Percentiles rank a stretch among this genome's conserved stretches.
phyloP scores from a whole-genome alignment of 2,113 vertebrate genomes.

The Nibea coibor region DNA sequence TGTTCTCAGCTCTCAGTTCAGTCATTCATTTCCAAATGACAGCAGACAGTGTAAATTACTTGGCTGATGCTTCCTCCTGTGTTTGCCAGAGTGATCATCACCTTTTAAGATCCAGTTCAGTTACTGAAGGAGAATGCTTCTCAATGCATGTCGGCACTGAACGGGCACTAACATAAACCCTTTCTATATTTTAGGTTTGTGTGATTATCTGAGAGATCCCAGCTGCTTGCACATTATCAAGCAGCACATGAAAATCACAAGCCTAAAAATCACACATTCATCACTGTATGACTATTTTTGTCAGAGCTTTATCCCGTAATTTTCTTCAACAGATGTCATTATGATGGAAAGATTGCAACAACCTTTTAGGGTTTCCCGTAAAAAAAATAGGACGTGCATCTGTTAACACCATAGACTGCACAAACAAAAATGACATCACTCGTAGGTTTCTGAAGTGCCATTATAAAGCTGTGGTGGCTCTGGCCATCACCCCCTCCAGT shows the following conservation, averaged over 20 bases:
- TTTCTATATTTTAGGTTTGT: too few species aligned
- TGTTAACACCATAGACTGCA: too few species aligned
- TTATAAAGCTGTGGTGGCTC: too few species aligned
- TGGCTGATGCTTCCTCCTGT: neutral
- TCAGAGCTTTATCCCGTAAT: neutral
- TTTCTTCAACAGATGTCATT: neutral
- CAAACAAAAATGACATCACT: too few species aligned
- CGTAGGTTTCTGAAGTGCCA: too few species aligned
- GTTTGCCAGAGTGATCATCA: neutral
- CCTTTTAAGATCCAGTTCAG: neutral
- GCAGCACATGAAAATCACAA: neutral
- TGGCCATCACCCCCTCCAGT: too few species aligned
- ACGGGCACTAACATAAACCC: neutral
- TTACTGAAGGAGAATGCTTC: neutral
- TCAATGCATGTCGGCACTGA: neutral
- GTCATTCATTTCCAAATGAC: neutral
- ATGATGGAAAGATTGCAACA: neutral
- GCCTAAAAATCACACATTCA: neutral
- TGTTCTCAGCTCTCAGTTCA: neutral
- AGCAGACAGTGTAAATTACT: constrained; percentile 4
- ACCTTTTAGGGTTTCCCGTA: neutral
- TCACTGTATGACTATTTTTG: neutral
- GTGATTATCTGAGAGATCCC: neutral
- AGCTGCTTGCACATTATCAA: neutral
- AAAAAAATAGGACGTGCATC: neutral